Evolutionary conservation across 2,888 invertebrate species (phyloP).

Genomic region (Drosophila helvetica): DNA sequence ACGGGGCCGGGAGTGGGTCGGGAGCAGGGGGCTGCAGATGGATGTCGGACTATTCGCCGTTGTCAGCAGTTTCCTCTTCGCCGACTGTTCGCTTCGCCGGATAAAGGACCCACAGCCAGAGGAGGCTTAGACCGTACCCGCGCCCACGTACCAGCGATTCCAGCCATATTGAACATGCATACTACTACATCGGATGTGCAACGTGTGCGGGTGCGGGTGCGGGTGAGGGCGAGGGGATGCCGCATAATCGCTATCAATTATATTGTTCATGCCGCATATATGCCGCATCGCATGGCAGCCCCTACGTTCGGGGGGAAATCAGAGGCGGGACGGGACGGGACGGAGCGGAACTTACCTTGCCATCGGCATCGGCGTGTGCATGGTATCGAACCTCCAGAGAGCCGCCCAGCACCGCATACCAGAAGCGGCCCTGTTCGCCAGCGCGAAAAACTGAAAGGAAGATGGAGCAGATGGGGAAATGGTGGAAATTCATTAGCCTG

Average conservation of each 20-base stretch:
- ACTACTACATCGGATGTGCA: conserved; percentile 38
- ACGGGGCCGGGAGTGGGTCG: background rate
- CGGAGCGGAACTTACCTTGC: conserved; percentile 85
- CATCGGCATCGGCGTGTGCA: conserved; percentile 85
- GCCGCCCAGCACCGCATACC: conserved; percentile 91
- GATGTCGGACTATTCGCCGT: conserved; percentile 47
- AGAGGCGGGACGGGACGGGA: background rate
- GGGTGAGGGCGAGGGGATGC: conserved; percentile 13
- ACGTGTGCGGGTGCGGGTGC: background rate
- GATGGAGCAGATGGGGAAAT: background rate
- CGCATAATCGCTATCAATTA: conserved; percentile 73
- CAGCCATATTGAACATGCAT: conserved; percentile 32
- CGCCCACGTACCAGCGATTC: background rate
- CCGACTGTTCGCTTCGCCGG: conserved; percentile 39
- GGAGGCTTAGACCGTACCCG: conserved; percentile 51
- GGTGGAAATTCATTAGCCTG: conserved; percentile 7
- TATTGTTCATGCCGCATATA: conserved; percentile 59
- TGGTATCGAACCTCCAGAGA: conserved; percentile 88
- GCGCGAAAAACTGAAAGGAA: conserved; percentile 88
- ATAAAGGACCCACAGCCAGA: conserved; percentile 47
- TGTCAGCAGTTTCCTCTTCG: conserved; percentile 68
- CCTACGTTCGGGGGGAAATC: background rate
- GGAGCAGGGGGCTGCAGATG: conserved; percentile 19
- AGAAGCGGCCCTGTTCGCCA: conserved; percentile 91
- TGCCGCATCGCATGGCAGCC: conserved; percentile 43